Base-by-base conservation (phyloP, 2,113 vertebrate genomes). In the Lota lota region DNA sequence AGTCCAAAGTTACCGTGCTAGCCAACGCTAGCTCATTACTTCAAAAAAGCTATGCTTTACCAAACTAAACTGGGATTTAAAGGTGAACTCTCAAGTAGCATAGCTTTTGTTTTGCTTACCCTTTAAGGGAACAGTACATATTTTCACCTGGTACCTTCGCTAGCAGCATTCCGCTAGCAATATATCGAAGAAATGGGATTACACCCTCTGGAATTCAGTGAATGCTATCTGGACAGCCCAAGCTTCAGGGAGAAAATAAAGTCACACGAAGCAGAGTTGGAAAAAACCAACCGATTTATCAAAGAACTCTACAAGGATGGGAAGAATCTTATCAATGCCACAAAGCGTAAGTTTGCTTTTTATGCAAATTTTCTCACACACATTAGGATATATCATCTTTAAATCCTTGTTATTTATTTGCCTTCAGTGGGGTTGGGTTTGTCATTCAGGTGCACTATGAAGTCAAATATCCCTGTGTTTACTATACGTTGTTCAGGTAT, bases 281-380 rank as follows among this genome's bases (percentile, higher is more conserved):
- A 99, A 78, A 94, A 90, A 84, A 99, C 97, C 53, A 97, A 95
- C 92, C 95, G 96, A 83, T 99, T 99, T 68, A 98, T 99, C 79
- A 99, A 99, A 83, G 97, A 99, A 73, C 88, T 99, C 66, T 95
- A 98, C 73, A 99, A 99, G 85, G 97, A 98, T 81, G 96, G 97
- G 0, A 99, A 99, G 87, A 97, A 93, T 78, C 95, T 99, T 69
- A 97, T 99, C 79, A 93, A 93, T 24, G 97, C 97, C 0, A 98
- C 94, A 4, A 98, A 98, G 79, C 96, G 97, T 99, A 76, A 96
- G 95, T 91, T 33, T 33, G 28, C 28, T 33, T 33, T 1, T 33
- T 33, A n/a, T n/a, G n/a, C n/a, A n/a, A n/a, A n/a, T 36, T 1
- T 12, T 0, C 4, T 63, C 22, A 12, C 40, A 47, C 40, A 14